Conservation (phyloP, 1,140 invertebrate species). For the Anastatus disparis region DNA sequence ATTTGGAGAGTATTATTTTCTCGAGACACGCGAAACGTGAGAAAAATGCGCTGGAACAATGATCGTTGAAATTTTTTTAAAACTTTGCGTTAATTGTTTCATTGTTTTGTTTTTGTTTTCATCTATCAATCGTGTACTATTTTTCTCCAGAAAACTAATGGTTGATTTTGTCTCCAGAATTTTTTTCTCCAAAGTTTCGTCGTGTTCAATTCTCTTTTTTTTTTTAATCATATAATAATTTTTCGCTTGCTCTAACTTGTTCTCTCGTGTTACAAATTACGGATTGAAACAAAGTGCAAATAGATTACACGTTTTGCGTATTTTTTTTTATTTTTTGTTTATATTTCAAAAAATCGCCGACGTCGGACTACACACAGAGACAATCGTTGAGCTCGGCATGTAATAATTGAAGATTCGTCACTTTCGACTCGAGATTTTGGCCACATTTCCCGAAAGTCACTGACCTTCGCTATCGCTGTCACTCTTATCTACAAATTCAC, state of each 20-base stretch:
- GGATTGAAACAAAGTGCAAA: conserved; percentile 20
- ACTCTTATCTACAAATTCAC: conserved; percentile 78
- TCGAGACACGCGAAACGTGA: conserved; percentile 24
- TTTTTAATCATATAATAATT: not conserved
- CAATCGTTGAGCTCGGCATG: conserved; percentile 36
- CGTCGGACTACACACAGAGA: conserved; percentile 29
- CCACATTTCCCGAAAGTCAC: conserved; percentile 64
- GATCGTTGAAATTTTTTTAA: conserved; percentile 38
- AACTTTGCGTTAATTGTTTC: conserved; percentile 4
- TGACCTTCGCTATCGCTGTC: conserved; percentile 92
- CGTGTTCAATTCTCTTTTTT: too few relatives aligned
- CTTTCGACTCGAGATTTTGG: conserved; percentile 40
- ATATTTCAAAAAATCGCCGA: conserved; percentile 29
- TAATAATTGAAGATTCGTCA: conserved; percentile 41
- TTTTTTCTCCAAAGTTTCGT: conserved; percentile 28
- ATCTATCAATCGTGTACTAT: not conserved
- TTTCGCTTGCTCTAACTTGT: not conserved
- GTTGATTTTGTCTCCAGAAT: conserved; percentile 55
- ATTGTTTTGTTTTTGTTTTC: not conserved
- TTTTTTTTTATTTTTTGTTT: conserved; percentile 15
- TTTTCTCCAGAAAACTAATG: not conserved
- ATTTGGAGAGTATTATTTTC: conserved; percentile 30
- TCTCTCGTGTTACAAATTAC: conserved; percentile 12
- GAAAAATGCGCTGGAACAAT: conserved; percentile 51
- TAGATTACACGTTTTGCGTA: too few relatives aligned